phyloP scores from a whole-genome alignment of 2,888 invertebrate species.

The Clusia tigrina region DNA sequence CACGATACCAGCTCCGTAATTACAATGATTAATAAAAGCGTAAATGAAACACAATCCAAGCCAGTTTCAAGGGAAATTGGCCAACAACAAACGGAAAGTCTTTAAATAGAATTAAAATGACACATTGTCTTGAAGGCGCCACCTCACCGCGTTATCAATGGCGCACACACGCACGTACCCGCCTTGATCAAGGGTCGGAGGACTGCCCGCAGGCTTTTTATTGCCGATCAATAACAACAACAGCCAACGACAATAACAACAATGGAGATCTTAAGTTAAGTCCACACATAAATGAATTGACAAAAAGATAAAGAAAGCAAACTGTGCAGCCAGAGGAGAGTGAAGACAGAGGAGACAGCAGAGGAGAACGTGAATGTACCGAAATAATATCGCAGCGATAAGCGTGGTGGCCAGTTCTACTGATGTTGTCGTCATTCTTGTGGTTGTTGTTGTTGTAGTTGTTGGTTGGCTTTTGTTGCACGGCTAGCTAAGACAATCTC shows the following conservation, averaged over 20 bases:
- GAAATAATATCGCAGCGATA: slow-evolving; percentile 1
- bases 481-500: not conserved
- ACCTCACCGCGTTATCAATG: slow-evolving; percentile 12
- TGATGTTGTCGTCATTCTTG: not conserved
- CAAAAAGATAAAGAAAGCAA: not conserved
- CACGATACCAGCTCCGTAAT: too few relatives aligned
- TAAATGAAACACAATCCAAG: slow-evolving; percentile 1
- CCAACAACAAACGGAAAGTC: not conserved
- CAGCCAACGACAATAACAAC: not conserved
- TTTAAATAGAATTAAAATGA: slow-evolving; percentile 17
- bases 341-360: not conserved
- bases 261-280: not conserved
- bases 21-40: slow-evolving; percentile 6
- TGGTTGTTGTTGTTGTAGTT: not conserved
- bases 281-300: not conserved
- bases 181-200: too few relatives aligned
- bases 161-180: slow-evolving; percentile 17
- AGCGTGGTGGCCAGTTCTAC: slow-evolving; percentile 1
- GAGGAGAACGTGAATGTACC: not conserved
- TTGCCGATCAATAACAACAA: not conserved
- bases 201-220: slow-evolving; percentile 16
- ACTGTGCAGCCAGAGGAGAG: not conserved
- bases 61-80: not conserved
- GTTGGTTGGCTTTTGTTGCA: not conserved
- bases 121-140: slow-evolving; percentile 21